Conservation (phyloP, 2,888 invertebrate genomes). For the Cryptops parisi region DNA sequence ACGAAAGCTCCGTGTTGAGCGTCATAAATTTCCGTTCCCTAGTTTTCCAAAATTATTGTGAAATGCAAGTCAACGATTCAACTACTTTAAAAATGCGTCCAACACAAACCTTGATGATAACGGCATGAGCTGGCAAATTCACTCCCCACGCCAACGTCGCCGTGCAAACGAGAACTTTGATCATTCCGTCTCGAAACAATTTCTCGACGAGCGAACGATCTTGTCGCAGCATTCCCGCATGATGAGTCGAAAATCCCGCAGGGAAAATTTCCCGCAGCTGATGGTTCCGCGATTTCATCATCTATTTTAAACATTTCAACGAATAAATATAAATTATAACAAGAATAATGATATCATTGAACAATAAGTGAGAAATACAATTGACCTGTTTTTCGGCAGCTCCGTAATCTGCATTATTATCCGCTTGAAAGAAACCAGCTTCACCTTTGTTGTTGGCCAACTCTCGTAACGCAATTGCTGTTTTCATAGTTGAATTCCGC, state of each 20-base stretch:
- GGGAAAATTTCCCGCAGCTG: constrained; percentile 68
- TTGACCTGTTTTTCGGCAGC: constrained; percentile 45
- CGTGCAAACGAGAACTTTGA: constrained; percentile 83
- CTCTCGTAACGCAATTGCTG: constrained; percentile 71
- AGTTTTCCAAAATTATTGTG: constrained; percentile 22
- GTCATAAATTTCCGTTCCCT: constrained; percentile 97
- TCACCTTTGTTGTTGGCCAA: constrained; percentile 61
- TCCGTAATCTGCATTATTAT: constrained; percentile 45
- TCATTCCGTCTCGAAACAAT: constrained; percentile 71
- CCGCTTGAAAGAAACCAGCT: constrained; percentile 32
- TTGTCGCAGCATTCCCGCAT: constrained; percentile 82
- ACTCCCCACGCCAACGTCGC: constrained; percentile 99
- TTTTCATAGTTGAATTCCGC: constrained; percentile 82
- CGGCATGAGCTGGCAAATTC: constrained; percentile 96
- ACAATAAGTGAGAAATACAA: constrained; percentile 5
- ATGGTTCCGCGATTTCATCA: constrained; percentile 60
- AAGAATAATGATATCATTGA: background rate
- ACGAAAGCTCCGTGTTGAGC: constrained; percentile 85
- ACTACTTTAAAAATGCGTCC: too few relatives aligned
- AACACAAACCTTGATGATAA: constrained; percentile 84
- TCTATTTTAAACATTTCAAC: constrained; percentile 23
- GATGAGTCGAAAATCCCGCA: constrained; percentile 83
- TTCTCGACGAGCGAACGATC: constrained; percentile 82
- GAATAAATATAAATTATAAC: background rate
- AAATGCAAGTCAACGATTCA: too few relatives aligned